Evolutionary conservation across 2,113 vertebrate species (phyloP), one percentile per base, ranked within the genome.

Genomic region (Apus apus): DNA sequence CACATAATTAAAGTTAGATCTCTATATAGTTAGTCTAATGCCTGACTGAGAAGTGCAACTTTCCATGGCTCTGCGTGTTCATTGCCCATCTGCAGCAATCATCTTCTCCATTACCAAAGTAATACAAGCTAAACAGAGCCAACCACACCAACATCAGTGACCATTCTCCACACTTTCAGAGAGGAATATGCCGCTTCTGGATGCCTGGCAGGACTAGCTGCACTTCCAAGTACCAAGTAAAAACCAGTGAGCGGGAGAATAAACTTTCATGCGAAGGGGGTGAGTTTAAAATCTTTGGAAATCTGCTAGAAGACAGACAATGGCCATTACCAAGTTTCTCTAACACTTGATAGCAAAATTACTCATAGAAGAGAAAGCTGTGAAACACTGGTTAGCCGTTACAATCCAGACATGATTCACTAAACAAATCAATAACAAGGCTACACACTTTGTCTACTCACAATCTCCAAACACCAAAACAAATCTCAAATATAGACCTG

Each of bases 121-220:
- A 77, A 56, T 13, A 71, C 48, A 79, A 81, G 22, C 5, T 34
- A 15, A 72, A 74, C 11, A 45, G 58, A 57, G 26, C 7, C 68
- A 68, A 72, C 8, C 51, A 0, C 15, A 26, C 23, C 4, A 5
- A 15, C 0, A 0, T 25, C 34, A 40, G 14, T 25, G 32, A 77
- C 22, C 56, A 22, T 17, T 38, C 29, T 32, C 30, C 50, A 65
- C 12, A 4, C 15, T 74, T 60, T 20, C 25, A 78, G 32, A 46
- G 51, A 71, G 43, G 46, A 79, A 86, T 78, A 29, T 0, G 0
- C 26, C 36, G 26, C 18, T 61, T 80, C 30, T 38, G 70, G 26
- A 72, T n/a, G 25, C 8, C 40, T 50, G 20, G 10, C 25, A 85
- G 45, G 40, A 68, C 23, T 34, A 68, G 23, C 5, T 54, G 38